These are phyloP conservation scores for Enteromius argenteus DNA, from an alignment of 2,797 vertebrate species.

Conservation along the genomic window DNA sequence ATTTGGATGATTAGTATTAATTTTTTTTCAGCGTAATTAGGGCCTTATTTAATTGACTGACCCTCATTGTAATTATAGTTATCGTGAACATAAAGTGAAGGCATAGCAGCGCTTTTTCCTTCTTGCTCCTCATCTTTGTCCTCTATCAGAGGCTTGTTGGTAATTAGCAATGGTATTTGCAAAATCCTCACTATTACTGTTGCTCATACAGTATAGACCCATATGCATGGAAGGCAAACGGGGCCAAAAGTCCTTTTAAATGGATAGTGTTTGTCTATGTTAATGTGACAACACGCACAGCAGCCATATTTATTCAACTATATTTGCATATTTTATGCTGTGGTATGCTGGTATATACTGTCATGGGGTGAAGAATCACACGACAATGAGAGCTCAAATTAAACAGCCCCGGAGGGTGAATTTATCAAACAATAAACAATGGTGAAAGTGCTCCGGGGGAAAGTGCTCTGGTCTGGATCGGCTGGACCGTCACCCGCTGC, in stretches of 20 bases:
- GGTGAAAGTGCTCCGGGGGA: too few relatives aligned
- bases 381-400: too few relatives aligned
- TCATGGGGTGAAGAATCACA: too few relatives aligned
- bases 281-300: not conserved
- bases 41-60: slow-evolving; percentile 73
- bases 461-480: too few relatives aligned
- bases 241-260: not conserved
- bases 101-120: slow-evolving; percentile 43
- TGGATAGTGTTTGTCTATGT: not conserved
- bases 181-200: slow-evolving; percentile 2
- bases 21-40: slow-evolving; percentile 56
- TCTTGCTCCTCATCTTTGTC: slow-evolving; percentile 8
- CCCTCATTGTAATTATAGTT: slow-evolving; percentile 75
- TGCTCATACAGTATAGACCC: not conserved
- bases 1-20: slow-evolving; percentile 72
- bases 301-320: too few relatives aligned
- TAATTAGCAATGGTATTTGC: slow-evolving; percentile 19
- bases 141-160: not conserved
- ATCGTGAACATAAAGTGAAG: slow-evolving; percentile 61
- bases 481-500: too few relatives aligned
- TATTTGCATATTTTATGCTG: not conserved
- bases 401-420: too few relatives aligned
- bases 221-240: not conserved
- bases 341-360: too few relatives aligned
- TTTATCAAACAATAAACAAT: too few relatives aligned